These are phyloP conservation scores for Salminus brasiliensis DNA, from an alignment of 2,113 vertebrate species.

Conservation along the genomic window DNA sequence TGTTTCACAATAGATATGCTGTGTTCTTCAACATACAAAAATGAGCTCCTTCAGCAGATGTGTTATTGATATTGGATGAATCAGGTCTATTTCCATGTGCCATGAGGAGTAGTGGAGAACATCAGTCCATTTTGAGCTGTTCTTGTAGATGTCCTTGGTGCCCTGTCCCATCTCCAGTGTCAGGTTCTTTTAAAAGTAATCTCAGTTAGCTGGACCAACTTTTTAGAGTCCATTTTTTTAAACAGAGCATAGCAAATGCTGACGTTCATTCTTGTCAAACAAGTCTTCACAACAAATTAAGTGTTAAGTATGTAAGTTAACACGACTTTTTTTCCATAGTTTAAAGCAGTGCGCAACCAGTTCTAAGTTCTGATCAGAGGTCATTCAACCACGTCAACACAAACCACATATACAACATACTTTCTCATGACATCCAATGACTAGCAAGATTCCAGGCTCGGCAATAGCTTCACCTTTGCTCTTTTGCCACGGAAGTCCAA, in stretches of 20 bases:
- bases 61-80: slow-evolving; percentile 24
- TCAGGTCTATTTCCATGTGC: not conserved
- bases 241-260: slow-evolving; percentile 1
- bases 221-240: not conserved
- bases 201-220: not conserved
- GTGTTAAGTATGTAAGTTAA: not conserved
- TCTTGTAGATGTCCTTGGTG: slow-evolving; percentile 8
- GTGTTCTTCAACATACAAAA: not conserved
- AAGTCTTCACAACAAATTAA: not conserved
- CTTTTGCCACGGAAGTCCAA: slow-evolving; percentile 14
- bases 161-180: slow-evolving; percentile 1
- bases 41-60: slow-evolving; percentile 9
- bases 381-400: not conserved
- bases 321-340: not conserved
- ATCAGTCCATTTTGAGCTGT: too few species aligned
- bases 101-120: too few species aligned
- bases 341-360: slow-evolving; percentile 5
- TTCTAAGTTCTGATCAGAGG: slow-evolving; percentile 7
- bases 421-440: slow-evolving; percentile 18
- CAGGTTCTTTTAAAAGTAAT: not conserved
- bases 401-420: slow-evolving; percentile 21
- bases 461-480: slow-evolving; percentile 8
- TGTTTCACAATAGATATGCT: slow-evolving; percentile 20
- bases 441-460: slow-evolving; percentile 22
- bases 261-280: not conserved